Evolutionary conservation across 37 sponge, comb jelly and placozoan genomes (phyloP).

Genomic region (Chondrosia reniformis): DNA sequence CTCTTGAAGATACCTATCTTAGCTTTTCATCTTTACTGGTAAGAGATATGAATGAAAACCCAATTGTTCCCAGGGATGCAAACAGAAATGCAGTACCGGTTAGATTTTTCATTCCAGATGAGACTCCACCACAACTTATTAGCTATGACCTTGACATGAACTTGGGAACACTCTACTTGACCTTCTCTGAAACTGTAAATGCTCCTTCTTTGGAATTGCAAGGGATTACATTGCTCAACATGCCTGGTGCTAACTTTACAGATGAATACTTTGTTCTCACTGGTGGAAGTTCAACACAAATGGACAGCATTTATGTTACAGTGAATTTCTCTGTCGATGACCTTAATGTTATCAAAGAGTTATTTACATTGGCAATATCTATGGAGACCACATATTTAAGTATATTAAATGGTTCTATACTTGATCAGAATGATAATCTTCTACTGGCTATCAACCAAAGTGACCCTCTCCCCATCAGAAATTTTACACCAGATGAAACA

Average conservation of each 20-base stretch:
- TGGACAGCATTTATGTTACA: conserved; percentile 25
- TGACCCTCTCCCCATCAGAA: conserved; percentile 15
- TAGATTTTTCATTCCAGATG: conserved; percentile 54
- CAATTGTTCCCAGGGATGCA: conserved; percentile 10
- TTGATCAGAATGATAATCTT: conserved; percentile 39
- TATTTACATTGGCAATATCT: conserved; percentile 35
- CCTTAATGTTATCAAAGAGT: conserved; percentile 27
- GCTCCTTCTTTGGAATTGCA: conserved; percentile 48
- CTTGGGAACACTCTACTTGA: conserved; percentile 48
- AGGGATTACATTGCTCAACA: conserved; percentile 39
- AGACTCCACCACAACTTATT: conserved; percentile 58
- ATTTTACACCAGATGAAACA: conserved; percentile 38
- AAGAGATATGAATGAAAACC: conserved; percentile 79
- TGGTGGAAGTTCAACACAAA: conserved; percentile 47
- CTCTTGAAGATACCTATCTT: conserved; percentile 53
- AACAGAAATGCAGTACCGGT: conserved; percentile 36
- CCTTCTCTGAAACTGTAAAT: conserved; percentile 86
- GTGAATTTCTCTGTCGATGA: conserved; percentile 34
- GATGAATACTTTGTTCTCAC: conserved; percentile 39
- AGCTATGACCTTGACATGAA: conserved; percentile 76
- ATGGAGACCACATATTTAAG: conserved; percentile 32
- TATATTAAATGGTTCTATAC: conserved; percentile 11
- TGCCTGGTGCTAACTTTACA: conserved; percentile 38
- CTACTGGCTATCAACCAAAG: background rate
- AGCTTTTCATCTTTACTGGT: conserved; percentile 52